Conservation (phyloP, 1,140 invertebrate genomes). For the Sinella curviseta region DNA sequence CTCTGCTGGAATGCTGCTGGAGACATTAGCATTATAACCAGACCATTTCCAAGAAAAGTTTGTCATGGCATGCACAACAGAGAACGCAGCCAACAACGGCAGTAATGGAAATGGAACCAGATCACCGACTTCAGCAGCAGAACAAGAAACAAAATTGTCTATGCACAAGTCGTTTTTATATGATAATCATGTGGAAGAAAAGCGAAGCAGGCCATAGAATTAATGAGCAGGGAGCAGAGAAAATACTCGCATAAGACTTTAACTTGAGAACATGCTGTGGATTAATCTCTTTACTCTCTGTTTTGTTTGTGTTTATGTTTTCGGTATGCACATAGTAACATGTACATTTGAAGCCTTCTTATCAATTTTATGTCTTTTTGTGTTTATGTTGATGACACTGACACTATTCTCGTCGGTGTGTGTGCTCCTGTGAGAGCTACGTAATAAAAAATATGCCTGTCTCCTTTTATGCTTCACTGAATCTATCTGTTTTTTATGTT, state of each 20-base stretch:
- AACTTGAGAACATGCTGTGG: background rate
- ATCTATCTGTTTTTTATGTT: too few species aligned
- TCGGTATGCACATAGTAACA: too few species aligned
- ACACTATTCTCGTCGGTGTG: background rate
- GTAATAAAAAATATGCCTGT: too few species aligned
- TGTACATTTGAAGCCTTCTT: background rate
- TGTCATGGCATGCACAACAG: background rate
- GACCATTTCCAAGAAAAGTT: background rate
- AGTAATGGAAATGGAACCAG: background rate
- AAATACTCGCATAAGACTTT: background rate
- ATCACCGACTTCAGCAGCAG: too few species aligned
- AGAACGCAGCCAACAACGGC: background rate
- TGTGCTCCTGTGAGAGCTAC: too few species aligned
- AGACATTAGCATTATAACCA: background rate
- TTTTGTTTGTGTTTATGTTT: too few species aligned
- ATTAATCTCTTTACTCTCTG: background rate
- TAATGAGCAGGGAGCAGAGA: background rate
- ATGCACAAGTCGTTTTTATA: background rate
- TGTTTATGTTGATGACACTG: background rate
- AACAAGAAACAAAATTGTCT: too few species aligned
- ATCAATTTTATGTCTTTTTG: background rate
- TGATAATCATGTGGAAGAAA: too few species aligned
- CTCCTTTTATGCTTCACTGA: too few species aligned
- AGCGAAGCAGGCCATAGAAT: background rate
- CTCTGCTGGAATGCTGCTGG: background rate